These are phyloP conservation scores for Esox masquinongy DNA, from an alignment of 2,797 vertebrate species.

Conservation along the genomic window DNA sequence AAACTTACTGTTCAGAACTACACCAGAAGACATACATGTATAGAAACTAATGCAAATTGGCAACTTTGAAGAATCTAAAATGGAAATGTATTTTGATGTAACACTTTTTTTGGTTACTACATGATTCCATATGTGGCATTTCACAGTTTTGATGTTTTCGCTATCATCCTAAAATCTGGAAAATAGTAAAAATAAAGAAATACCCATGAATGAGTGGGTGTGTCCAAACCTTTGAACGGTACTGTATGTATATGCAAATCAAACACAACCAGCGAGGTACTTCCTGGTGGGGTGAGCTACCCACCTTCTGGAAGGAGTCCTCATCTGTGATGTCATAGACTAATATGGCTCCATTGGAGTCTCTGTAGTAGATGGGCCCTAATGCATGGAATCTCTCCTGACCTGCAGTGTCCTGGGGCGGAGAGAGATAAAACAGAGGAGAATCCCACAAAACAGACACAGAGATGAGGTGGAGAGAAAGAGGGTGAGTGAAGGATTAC, in stretches of 20 bases:
- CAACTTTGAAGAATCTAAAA: too few relatives aligned
- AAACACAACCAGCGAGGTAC: neutral
- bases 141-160: too few relatives aligned
- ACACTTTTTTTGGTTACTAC: too few relatives aligned
- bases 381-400: constrained; percentile 97
- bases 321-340: constrained; percentile 98
- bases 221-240: too few relatives aligned
- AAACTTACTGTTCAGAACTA: neutral
- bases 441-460: neutral
- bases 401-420: constrained; percentile 91
- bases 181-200: too few relatives aligned
- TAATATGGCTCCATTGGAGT: constrained; percentile 96
- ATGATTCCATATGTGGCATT: too few relatives aligned
- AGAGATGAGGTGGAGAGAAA: neutral
- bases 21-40: neutral
- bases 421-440: too few relatives aligned
- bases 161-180: too few relatives aligned
- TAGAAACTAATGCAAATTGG: neutral
- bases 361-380: constrained; percentile 98
- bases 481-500: neutral
- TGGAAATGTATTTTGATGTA: too few relatives aligned
- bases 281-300: neutral
- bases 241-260: neutral
- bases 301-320: constrained; percentile 98
- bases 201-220: too few relatives aligned